Evolutionary conservation across 2,888 invertebrate species (phyloP).

Genomic region (Blastobasis adustella): DNA sequence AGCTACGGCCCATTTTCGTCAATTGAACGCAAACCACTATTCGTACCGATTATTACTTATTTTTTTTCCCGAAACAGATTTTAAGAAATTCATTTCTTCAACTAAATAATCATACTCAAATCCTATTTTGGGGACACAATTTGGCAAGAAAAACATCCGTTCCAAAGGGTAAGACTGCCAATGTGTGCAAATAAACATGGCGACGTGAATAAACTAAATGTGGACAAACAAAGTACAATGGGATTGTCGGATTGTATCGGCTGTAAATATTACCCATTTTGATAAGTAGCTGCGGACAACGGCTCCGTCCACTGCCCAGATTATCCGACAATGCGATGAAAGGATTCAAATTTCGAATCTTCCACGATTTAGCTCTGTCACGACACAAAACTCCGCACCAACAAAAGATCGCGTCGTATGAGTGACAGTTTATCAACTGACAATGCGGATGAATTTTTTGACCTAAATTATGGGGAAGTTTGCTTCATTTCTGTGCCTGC

Average conservation of each 20-base stretch:
- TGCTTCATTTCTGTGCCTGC: too few relatives aligned
- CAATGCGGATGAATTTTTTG: too few relatives aligned
- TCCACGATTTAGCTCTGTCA: slow-evolving; percentile 20
- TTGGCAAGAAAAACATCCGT: slow-evolving; percentile 58
- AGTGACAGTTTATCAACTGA: too few relatives aligned
- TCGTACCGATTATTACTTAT: slow-evolving; percentile 25
- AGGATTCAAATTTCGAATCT: slow-evolving; percentile 31
- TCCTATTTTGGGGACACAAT: slow-evolving; percentile 37
- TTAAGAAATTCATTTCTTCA: slow-evolving; percentile 9
- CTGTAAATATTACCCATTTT: slow-evolving; percentile 52
- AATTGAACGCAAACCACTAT: slow-evolving; percentile 15
- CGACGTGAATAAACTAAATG: slow-evolving; percentile 53
- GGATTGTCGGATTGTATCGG: slow-evolving; percentile 33
- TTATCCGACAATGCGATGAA: slow-evolving; percentile 24
- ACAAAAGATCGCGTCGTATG: not conserved
- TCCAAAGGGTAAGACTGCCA: slow-evolving; percentile 39
- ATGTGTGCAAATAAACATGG: slow-evolving; percentile 55
- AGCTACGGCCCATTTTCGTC: not conserved
- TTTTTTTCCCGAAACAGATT: slow-evolving; percentile 12
- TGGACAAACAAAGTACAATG: slow-evolving; percentile 59
- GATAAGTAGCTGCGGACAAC: too few relatives aligned
- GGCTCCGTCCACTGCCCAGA: slow-evolving; percentile 17
- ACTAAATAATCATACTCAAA: slow-evolving; percentile 31
- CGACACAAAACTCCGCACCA: not conserved
- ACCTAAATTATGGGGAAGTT: too few relatives aligned